phyloP scores from a whole-genome alignment of 2,888 invertebrate species.

The Drosophila mimetica region DNA sequence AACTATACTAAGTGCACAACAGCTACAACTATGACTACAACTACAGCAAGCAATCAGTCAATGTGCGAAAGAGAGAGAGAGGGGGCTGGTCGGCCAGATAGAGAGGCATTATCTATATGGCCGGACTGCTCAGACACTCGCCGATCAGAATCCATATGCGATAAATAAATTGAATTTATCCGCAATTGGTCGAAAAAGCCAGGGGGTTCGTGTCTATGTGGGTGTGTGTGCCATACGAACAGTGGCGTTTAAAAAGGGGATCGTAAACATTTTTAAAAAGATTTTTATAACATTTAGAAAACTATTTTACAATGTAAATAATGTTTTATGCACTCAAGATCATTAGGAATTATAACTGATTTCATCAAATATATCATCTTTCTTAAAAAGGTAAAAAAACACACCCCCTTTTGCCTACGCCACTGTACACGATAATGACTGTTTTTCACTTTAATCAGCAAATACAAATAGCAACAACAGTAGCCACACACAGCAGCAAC shows the following conservation, averaged over 20 bases:
- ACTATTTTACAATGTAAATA: too few species aligned
- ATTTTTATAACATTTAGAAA: background rate
- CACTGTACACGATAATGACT: slow-evolving; percentile 28
- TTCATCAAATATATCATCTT: too few species aligned
- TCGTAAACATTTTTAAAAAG: background rate
- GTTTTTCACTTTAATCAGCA: slow-evolving; percentile 71
- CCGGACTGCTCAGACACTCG: slow-evolving; percentile 32
- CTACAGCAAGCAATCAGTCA: slow-evolving; percentile 66
- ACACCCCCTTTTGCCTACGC: background rate
- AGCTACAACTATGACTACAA: slow-evolving; percentile 27
- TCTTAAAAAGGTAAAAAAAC: too few species aligned
- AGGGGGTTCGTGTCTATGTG: slow-evolving; percentile 22
- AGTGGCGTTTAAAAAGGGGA: background rate
- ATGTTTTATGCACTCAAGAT: too few species aligned
- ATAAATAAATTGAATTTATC: slow-evolving; percentile 83
- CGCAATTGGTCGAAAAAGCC: slow-evolving; percentile 78
- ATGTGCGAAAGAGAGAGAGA: slow-evolving; percentile 53
- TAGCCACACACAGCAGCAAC: slow-evolving; percentile 14
- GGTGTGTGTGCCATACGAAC: slow-evolving; percentile 1
- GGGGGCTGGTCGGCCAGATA: slow-evolving; percentile 1
- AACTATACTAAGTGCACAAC: slow-evolving; percentile 39
- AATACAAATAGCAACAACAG: slow-evolving; percentile 29
- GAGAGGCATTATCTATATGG: slow-evolving; percentile 12
- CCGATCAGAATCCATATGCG: slow-evolving; percentile 80
- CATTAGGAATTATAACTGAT: too few species aligned